Base-by-base conservation (phyloP, 2,888 invertebrate genomes). In the Scotopteryx bipunctaria region DNA sequence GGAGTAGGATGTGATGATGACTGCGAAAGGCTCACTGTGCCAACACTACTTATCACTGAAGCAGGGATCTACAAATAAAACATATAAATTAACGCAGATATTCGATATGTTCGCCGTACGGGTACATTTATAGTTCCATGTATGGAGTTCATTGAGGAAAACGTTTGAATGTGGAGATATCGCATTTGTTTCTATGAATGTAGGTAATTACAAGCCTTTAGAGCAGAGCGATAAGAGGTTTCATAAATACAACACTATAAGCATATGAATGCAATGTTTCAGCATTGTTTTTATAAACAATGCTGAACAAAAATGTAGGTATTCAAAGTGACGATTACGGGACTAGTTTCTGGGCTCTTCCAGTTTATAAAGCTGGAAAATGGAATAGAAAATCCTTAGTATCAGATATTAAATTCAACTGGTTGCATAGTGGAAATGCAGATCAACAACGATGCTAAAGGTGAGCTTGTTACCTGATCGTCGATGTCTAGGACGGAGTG, bases 31-130 rank as follows among this genome's bases (percentile, higher is more conserved):
- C 91, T 92, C 57, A 91, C 91, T 64, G 91, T 91, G 62, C 92
- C 92, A 56, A 92, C 91, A 66, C 92, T 92, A 79, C 92, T 92
- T 69, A 92, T 92, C 66, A 92, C 92, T 33, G 92, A 92, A 49
- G 92, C 92, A 49, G 92, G 92, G 54, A 92, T 92, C 92, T 92
- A 66, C 4, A 27, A 81, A 82, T 52, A 62, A 60, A 58, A 55
- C 41, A 40, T 23, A 33, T 25, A 32, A 33, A 45, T 21, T 13
- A 35, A 40, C 13, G 21, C 35, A 19, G 36, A 42, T 42, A 35
- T 50, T 25, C 16, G 16, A 46, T 42, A 29, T 17, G n/a, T n/a
- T n/a, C n/a, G n/a, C n/a, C n/a, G n/a, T n/a, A n/a, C n/a, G n/a
- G 19, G 2, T 29, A 14, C 13, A 29, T 15, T 17, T 21, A 21